Evolutionary conservation across 2,888 invertebrate genomes (phyloP).

Genomic region (Netelia fuscicornis): DNA sequence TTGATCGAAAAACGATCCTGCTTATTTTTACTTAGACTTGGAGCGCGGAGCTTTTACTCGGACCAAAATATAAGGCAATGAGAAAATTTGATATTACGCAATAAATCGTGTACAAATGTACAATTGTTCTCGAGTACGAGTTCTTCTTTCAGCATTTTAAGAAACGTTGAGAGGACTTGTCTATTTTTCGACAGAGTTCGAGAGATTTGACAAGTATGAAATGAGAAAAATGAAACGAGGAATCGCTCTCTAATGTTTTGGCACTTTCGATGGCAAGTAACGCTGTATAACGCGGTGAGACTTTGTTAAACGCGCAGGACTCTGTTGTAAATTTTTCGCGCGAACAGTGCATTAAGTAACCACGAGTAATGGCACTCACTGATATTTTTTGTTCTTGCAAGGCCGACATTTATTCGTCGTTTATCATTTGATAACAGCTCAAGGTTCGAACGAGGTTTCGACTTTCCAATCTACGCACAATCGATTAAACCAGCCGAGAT

Average conservation of each 20-base stretch:
- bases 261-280: too few species aligned
- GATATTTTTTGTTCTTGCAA: not conserved
- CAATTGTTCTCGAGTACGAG: not conserved
- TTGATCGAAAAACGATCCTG: constrained; percentile 5
- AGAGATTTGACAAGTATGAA: not conserved
- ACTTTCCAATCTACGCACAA: constrained; percentile 53
- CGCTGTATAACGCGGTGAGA: too few species aligned
- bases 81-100: not conserved
- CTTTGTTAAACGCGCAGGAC: too few species aligned
- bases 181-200: not conserved
- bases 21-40: not conserved
- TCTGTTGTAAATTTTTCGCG: not conserved
- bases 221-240: not conserved
- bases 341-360: not conserved
- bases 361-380: not conserved
- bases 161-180: not conserved
- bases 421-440: constrained; percentile 13
- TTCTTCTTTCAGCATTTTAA: not conserved
- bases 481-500: constrained; percentile 46
- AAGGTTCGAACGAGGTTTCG: constrained; percentile 26
- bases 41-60: too few species aligned
- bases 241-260: too few species aligned
- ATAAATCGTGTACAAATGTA: not conserved
- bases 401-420: not conserved
- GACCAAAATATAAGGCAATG: too few species aligned